These are phyloP conservation scores for Eilema depressum DNA, from an alignment of 2,888 invertebrate genomes.

Conservation along the genomic window DNA sequence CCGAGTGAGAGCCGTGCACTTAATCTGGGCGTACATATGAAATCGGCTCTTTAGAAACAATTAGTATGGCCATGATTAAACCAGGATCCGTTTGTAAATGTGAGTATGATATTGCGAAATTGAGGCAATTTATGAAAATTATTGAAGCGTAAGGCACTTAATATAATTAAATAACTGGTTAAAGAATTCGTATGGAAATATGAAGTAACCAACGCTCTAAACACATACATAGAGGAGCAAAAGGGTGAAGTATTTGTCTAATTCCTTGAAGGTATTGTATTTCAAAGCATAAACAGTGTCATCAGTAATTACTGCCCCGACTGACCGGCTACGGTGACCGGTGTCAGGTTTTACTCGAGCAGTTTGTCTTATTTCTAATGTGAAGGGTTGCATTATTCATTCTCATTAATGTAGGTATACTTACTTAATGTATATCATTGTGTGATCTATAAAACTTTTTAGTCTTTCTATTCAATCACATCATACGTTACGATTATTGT, in stretches of 20 bases:
- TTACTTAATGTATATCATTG: background rate
- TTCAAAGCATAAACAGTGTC: slow-evolving; percentile 77
- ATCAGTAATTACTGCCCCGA: slow-evolving; percentile 78
- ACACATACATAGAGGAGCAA: slow-evolving; percentile 25
- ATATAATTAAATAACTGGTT: background rate
- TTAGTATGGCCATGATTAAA: slow-evolving; percentile 70
- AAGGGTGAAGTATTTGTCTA: slow-evolving; percentile 56
- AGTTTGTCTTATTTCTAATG: slow-evolving; percentile 52
- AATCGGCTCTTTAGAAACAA: slow-evolving; percentile 83
- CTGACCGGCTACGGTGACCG: slow-evolving; percentile 72
- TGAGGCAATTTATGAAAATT: slow-evolving; percentile 26
- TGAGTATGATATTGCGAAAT: slow-evolving; percentile 31
- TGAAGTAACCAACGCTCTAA: slow-evolving; percentile 24
- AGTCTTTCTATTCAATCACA: too few species aligned
- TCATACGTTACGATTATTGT: background rate
- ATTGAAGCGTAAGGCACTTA: slow-evolving; percentile 2
- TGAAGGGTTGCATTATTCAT: slow-evolving; percentile 45
- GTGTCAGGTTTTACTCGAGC: slow-evolving; percentile 68
- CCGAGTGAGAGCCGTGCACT: slow-evolving; percentile 73
- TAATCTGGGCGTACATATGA: slow-evolving; percentile 80
- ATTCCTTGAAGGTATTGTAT: slow-evolving; percentile 70
- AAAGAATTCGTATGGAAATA: slow-evolving; percentile 22
- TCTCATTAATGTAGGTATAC: background rate
- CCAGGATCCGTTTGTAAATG: slow-evolving; percentile 33
- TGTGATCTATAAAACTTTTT: background rate